Conservation (phyloP, 2,797 vertebrate genomes). For the Propithecus perrieri region DNA sequence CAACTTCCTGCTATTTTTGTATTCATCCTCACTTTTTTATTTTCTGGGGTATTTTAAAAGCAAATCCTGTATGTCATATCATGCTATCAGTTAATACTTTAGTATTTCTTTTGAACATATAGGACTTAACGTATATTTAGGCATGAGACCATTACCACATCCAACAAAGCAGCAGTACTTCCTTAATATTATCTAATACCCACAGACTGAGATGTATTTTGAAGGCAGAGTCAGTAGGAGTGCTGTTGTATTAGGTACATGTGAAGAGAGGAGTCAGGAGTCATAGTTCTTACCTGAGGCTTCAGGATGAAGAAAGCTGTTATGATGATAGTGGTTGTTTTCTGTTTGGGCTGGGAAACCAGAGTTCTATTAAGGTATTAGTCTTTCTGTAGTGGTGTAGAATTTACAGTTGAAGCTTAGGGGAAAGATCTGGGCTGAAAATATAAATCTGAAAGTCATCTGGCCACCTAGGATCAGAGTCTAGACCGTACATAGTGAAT, state of each 20-base stretch:
- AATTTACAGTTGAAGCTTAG: not conserved
- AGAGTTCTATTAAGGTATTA: not conserved
- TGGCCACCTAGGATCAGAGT: not conserved
- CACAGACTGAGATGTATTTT: not conserved
- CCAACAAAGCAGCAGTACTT: not conserved
- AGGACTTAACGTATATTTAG: not conserved
- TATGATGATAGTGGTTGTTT: not conserved
- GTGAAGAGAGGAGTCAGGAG: not conserved
- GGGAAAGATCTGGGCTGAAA: not conserved
- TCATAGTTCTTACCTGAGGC: not conserved
- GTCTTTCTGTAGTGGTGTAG: not conserved
- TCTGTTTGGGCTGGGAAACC: not conserved
- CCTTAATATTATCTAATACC: not conserved
- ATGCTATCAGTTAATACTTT: not conserved
- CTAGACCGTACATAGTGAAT: not conserved
- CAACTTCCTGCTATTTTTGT: conserved; percentile 9
- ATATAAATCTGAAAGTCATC: not conserved
- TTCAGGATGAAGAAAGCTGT: not conserved
- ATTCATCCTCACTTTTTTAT: not conserved
- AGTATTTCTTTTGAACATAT: conserved; percentile 18
- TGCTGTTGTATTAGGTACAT: not conserved
- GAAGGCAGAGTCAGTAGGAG: not conserved
- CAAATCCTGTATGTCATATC: not conserved
- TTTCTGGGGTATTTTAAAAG: conserved; percentile 25
- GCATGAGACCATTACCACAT: not conserved